These are phyloP conservation scores for Ectobius pallidus DNA, from an alignment of 2,888 invertebrate species.

Conservation along the genomic window DNA sequence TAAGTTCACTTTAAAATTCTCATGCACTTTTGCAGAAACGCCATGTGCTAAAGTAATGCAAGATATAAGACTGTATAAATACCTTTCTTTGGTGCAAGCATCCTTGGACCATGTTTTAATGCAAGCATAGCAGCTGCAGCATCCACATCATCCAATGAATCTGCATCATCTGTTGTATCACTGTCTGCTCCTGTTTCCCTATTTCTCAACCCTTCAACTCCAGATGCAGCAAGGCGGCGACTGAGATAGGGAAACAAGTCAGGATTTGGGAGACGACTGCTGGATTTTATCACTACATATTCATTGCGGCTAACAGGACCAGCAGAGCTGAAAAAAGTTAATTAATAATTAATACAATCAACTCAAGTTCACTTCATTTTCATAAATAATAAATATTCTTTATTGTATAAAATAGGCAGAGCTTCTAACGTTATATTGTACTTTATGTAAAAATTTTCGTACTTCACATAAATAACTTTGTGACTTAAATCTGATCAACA, in stretches of 20 bases:
- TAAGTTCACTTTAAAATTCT: too few species aligned
- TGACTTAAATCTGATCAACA: too few species aligned
- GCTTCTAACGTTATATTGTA: too few species aligned
- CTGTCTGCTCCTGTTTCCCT: not conserved
- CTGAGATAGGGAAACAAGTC: slow-evolving; percentile 85
- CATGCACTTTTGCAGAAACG: too few species aligned
- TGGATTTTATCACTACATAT: slow-evolving; percentile 33
- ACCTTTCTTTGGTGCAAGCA: slow-evolving; percentile 54
- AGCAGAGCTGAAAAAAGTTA: not conserved
- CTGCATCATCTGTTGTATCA: slow-evolving; percentile 46
- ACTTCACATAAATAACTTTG: too few species aligned
- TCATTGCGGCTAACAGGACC: slow-evolving; percentile 5
- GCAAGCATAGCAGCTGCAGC: slow-evolving; percentile 86
- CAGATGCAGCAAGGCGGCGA: slow-evolving; percentile 58
- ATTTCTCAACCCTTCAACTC: slow-evolving; percentile 9
- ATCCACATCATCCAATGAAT: slow-evolving; percentile 70
- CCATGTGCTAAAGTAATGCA: too few species aligned
- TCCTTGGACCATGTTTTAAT: slow-evolving; percentile 82
- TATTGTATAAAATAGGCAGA: too few species aligned
- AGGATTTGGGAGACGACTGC: slow-evolving; percentile 68
- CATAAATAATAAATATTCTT: not conserved
- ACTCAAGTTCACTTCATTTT: not conserved
- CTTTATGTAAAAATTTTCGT: too few species aligned
- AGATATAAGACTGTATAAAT: not conserved
- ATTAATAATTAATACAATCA: not conserved